These are phyloP conservation scores for Falcaria lacertinaria DNA, from an alignment of 2,888 invertebrate species.

Conservation along the genomic window DNA sequence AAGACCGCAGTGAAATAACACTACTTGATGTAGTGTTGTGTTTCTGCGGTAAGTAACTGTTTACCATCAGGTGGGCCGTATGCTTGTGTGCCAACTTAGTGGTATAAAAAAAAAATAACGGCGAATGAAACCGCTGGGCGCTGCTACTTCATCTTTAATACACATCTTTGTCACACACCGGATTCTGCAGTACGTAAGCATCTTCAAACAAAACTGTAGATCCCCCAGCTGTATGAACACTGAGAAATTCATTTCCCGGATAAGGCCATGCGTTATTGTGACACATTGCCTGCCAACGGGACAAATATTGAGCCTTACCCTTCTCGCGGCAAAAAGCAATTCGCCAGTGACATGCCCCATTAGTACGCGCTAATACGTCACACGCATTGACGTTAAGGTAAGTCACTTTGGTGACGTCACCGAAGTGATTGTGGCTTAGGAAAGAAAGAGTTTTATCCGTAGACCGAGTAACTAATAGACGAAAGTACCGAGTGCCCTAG, in stretches of 20 bases:
- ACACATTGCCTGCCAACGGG: slow-evolving; percentile 14
- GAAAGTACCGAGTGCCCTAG: too few relatives aligned
- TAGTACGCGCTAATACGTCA: slow-evolving; percentile 19
- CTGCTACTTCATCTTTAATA: background rate
- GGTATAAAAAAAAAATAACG: too few relatives aligned
- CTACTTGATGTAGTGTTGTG: too few relatives aligned
- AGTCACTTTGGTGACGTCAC: background rate
- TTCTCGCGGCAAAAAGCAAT: slow-evolving; percentile 1
- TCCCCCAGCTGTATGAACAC: slow-evolving; percentile 18
- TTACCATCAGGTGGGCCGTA: too few relatives aligned
- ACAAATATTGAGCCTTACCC: slow-evolving; percentile 25
- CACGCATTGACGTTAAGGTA: background rate
- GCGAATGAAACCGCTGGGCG: too few relatives aligned
- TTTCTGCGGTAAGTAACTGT: too few relatives aligned
- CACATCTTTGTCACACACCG: too few relatives aligned
- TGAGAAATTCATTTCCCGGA: slow-evolving; percentile 29
- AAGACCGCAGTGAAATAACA: too few relatives aligned
- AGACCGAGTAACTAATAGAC: too few relatives aligned
- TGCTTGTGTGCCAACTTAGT: too few relatives aligned
- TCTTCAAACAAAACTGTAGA: background rate
- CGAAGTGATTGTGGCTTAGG: background rate
- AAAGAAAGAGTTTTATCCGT: too few relatives aligned
- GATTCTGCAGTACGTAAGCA: too few relatives aligned
- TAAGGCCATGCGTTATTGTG: slow-evolving; percentile 29
- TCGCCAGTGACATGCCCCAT: slow-evolving; percentile 11